phyloP scores from a whole-genome alignment of 2,888 invertebrate species.

The Rhamphomyia laevipes region DNA sequence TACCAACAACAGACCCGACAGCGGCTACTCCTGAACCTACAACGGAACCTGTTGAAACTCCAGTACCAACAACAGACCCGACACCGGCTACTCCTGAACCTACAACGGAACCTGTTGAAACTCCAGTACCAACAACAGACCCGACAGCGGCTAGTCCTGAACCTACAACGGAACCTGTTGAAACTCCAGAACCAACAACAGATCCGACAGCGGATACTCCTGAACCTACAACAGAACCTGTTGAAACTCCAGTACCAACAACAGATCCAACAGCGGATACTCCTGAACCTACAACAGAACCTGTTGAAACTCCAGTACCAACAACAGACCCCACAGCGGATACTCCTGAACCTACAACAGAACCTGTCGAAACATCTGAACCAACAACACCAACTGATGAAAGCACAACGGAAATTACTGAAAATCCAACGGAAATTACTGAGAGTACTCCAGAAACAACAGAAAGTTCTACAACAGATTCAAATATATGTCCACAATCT shows the following conservation, averaged over 20 bases:
- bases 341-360: not conserved
- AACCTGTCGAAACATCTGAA: not conserved
- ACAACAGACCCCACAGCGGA: not conserved
- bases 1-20: too few species aligned
- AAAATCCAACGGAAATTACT: not conserved
- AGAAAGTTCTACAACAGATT: not conserved
- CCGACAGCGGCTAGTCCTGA: too few species aligned
- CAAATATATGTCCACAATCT: not conserved
- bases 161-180: not conserved
- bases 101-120: too few species aligned
- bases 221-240: not conserved
- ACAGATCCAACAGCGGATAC: not conserved
- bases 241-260: not conserved
- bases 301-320: not conserved
- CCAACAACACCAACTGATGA: not conserved
- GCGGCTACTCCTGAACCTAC: too few species aligned
- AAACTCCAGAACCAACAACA: not conserved
- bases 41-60: too few species aligned
- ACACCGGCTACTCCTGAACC: too few species aligned
- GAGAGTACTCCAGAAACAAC: not conserved
- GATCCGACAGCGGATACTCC: not conserved
- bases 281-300: not conserved
- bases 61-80: too few species aligned
- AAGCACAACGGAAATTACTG: not conserved
- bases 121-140: too few species aligned